Percentiles rank a stretch among this genome's conserved stretches.
Conservation (phyloP, 1,140 invertebrate species). For the Ooceraea biroi region DNA sequence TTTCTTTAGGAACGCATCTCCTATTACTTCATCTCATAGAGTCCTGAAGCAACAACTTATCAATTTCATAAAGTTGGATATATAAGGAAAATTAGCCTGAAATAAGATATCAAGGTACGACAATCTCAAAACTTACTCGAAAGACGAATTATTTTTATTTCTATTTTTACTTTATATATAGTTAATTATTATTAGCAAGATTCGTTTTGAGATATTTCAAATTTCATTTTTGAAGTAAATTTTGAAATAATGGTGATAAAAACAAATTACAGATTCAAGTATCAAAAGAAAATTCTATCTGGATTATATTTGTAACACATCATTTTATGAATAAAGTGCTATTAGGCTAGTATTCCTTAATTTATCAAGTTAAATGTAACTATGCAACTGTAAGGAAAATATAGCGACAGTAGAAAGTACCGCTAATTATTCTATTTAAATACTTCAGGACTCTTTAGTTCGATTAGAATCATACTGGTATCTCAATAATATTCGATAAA, state of each 20-base stretch:
- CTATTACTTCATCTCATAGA: slow-evolving; percentile 59
- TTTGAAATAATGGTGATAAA: too few species aligned
- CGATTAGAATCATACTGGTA: slow-evolving; percentile 13
- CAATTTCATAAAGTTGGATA: background rate
- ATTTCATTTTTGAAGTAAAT: too few species aligned
- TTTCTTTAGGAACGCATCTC: slow-evolving; percentile 63
- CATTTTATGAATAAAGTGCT: background rate
- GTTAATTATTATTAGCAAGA: slow-evolving; percentile 1
- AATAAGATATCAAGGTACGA: background rate
- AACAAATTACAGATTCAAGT: slow-evolving; percentile 1
- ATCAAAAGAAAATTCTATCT: slow-evolving; percentile 21
- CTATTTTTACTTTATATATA: background rate
- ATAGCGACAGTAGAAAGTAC: background rate
- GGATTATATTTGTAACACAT: background rate
- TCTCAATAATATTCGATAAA: slow-evolving; percentile 39
- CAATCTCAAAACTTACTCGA: too few species aligned
- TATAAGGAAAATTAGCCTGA: background rate
- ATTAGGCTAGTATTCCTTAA: background rate
- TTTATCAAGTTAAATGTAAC: background rate
- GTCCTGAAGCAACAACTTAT: slow-evolving; percentile 59
- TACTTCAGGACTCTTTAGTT: slow-evolving; percentile 41
- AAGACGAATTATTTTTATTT: background rate
- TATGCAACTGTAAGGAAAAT: slow-evolving; percentile 15
- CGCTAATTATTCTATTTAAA: background rate
- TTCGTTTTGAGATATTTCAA: too few species aligned